Percentiles rank a stretch among this genome's conserved stretches.
Evolutionary conservation across 2,113 vertebrate species (phyloP).

Genomic region (Cyanoliseus patagonus): DNA sequence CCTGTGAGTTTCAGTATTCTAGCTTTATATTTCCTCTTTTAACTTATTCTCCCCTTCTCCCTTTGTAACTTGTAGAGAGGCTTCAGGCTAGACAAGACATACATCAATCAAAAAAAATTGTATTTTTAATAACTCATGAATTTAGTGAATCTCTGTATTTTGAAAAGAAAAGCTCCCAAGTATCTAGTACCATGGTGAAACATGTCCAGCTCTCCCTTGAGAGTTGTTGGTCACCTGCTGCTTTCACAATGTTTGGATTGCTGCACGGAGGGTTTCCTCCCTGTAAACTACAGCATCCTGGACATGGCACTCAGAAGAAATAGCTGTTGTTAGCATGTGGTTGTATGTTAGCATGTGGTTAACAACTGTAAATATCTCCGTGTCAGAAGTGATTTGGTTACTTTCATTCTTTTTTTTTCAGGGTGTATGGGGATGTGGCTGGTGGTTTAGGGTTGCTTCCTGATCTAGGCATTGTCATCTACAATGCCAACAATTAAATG

Average conservation of each 20-base stretch:
- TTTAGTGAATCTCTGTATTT: background rate
- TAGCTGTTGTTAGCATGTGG: rapidly evolving
- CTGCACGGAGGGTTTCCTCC: background rate
- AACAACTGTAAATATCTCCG: rapidly evolving
- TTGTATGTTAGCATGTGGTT: background rate
- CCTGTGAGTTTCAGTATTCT: background rate
- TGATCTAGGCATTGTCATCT: rapidly evolving
- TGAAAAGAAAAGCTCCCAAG: background rate
- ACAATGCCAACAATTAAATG: background rate
- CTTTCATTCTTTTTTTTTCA: background rate
- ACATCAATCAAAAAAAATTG: background rate
- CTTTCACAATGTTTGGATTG: background rate
- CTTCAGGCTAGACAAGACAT: background rate
- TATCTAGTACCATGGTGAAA: background rate
- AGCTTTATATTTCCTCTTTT: background rate
- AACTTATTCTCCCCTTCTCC: background rate
- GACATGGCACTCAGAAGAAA: rapidly evolving
- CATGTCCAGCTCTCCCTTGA: background rate
- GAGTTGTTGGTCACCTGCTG: background rate
- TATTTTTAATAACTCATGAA: background rate
- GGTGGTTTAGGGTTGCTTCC: background rate
- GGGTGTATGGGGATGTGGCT: background rate
- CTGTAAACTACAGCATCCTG: rapidly evolving
- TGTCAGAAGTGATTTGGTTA: background rate
- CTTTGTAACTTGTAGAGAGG: background rate